phyloP scores from a whole-genome alignment of 2,797 vertebrate species.

The Megaceryle alcyon region DNA sequence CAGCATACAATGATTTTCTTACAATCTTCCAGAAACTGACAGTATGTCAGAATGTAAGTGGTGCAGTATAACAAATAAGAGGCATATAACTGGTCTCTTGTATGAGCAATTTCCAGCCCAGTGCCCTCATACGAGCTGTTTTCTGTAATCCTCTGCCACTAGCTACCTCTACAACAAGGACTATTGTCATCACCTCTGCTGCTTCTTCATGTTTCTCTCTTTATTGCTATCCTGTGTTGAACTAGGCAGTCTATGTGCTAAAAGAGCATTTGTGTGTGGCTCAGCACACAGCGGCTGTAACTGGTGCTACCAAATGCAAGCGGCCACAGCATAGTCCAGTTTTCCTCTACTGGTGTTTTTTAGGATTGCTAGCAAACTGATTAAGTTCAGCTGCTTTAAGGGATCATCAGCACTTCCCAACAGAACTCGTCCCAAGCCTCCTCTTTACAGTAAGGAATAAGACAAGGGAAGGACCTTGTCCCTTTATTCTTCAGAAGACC shows the following conservation, averaged over 20 bases:
- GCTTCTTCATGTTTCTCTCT: not conserved
- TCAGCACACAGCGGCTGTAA: not conserved
- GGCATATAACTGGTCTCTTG: not conserved
- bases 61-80: not conserved
- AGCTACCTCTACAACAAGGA: not conserved
- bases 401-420: not conserved
- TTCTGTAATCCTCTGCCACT: not conserved
- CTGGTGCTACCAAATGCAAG: not conserved
- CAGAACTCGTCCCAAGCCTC: not conserved
- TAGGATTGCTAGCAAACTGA: not conserved
- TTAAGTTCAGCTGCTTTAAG: not conserved
- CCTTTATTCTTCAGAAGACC: not conserved
- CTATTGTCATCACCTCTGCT: not conserved
- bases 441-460: not conserved
- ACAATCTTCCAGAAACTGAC: constrained; percentile 51
- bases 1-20: constrained; percentile 40
- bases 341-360: not conserved
- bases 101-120: not conserved
- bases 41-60: not conserved
- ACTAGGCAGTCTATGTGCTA: not conserved
- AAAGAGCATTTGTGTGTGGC: not conserved
- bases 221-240: not conserved
- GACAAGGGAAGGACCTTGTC: not conserved
- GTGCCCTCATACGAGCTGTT: not conserved
- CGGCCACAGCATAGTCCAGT: accelerated